Base-by-base conservation (phyloP, 2,113 vertebrate species). In the Otis tarda region DNA sequence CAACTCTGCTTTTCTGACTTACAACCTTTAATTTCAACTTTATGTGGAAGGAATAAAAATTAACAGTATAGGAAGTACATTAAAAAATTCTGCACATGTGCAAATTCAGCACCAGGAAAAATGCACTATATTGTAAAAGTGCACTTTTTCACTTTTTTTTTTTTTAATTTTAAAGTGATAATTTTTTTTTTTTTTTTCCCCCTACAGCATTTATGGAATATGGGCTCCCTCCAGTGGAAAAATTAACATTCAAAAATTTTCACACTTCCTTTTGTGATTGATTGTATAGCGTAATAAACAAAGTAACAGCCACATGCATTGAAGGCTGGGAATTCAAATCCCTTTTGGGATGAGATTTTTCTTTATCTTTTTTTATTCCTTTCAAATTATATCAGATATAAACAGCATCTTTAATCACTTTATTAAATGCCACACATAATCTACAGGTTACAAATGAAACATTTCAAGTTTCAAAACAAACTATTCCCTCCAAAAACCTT, bases 201-300 rank as follows among this genome's bases (percentile, higher is more conserved):
- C 37, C 25, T 93, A n/a, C 8, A 77, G 64, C 43, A 95, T 93
- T 95, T 84, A 83, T 74, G 84, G 97, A 95, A 97, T 97, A 93
- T 94, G 96, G 97, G 98, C 98, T 98, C 98, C 98, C 98, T 97
- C 98, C 97, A 95, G 98, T 98, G 98, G 98, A 63, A 97, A 96
- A 95, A 93, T 91, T 90, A 97, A 87, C 85, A 95, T 76, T 68
- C 52, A 89, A 84, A 93, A 92, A 92, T 45, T 33, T 88, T 79
- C 23, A 89, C 23, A 81, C 41, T 89, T 86, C 45, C 45, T 47
- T 63, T 73, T 78, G 39, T 86, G 33, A 49, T 77, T 90, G 96
- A 96, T 65, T 39, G 43, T 10, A 50, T 30, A 84, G 6, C 4
- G 31, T 82, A 55, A 88, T 80, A 90, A 63, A 83, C 8, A 78